phyloP scores from a whole-genome alignment of 2,113 vertebrate genomes.

The Microcebus murinus region DNA sequence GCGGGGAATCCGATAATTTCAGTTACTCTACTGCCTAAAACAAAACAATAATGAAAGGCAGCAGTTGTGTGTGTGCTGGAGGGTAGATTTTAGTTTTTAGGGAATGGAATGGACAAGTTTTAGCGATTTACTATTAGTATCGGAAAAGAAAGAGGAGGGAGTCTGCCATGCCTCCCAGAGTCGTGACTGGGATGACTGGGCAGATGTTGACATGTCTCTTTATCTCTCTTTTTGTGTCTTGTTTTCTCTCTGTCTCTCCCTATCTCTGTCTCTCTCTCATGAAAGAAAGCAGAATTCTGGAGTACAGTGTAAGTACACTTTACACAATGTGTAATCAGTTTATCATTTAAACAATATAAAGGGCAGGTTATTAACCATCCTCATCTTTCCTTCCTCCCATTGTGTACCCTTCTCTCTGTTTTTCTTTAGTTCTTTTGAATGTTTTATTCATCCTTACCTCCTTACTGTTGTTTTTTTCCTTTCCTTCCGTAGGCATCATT shows the following conservation, averaged over 20 bases:
- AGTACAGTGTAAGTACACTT: not conserved
- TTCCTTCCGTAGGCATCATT: not conserved
- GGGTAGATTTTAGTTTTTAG: not conserved
- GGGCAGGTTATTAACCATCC: not conserved
- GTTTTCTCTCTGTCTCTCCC: not conserved
- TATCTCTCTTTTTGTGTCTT: not conserved
- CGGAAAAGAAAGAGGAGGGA: not conserved
- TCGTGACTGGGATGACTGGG: not conserved
- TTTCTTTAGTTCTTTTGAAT: not conserved
- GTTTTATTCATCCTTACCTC: fast-evolving
- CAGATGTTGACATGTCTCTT: not conserved
- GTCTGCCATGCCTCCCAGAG: not conserved
- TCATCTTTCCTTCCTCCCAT: not conserved
- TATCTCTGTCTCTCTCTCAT: not conserved
- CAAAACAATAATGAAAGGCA: not conserved
- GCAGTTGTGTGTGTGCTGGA: not conserved
- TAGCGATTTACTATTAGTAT: not conserved
- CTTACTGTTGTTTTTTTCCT: not conserved
- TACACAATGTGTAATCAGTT: not conserved
- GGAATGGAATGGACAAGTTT: not conserved
- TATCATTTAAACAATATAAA: not conserved
- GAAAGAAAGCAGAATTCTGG: not conserved
- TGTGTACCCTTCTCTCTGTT: not conserved
- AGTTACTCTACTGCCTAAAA: not conserved
- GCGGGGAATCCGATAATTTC: not conserved